Evolutionary conservation across 2,888 invertebrate species (phyloP), one percentile per base, ranked within the genome.

Genomic region (Lepidocyrtoides sp.): DNA sequence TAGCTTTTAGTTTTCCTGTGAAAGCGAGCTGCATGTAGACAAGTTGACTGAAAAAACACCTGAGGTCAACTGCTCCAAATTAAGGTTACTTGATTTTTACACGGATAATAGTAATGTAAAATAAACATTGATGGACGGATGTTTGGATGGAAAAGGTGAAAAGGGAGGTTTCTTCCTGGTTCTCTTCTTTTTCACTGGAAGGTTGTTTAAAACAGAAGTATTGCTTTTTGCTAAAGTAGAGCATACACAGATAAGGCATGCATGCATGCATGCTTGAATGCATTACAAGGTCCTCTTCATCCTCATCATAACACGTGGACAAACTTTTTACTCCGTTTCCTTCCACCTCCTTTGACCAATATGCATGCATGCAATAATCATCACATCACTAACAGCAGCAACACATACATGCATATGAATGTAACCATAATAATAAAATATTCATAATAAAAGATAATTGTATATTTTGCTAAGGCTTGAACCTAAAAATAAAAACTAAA

Each of bases 241-340:
- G n/a, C n/a, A n/a, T n/a, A n/a, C 12, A 48, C 48, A 48, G 8
- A n/a, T 41, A 41, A 7, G 10, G 4, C 48, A 48, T 48, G 48
- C 10, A 48, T 57, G 57, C n/a, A 57, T 3, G 57, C 17, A 7
- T 63, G 8, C 14, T 63, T 23, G 12, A 8, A 69, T 69, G 44
- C n/a, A 75, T 48, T 75, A 51, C 75, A 75, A 75, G 51, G 75
- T 29, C 29, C 32, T 26, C 7, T n/a, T 75, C 75, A n/a, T n/a
- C n/a, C n/a, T n/a, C n/a, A n/a, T n/a, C n/a, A n/a, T n/a, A n/a
- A 51, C 51, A 75, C 75, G 48, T 48, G 75, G 75, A 75, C 26
- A 26, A 32, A 69, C 3, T 8, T 57, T 17, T 17, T 10, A 41
- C 17, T 5, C 36, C 12, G n/a, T 20, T 32, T 20, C 23, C 2